A percentile compares a stretch with the other conserved stretches of the same genome.
Evolutionary conservation across 2,888 invertebrate species (phyloP).

Genomic region (Andricus quercusramuli): DNA sequence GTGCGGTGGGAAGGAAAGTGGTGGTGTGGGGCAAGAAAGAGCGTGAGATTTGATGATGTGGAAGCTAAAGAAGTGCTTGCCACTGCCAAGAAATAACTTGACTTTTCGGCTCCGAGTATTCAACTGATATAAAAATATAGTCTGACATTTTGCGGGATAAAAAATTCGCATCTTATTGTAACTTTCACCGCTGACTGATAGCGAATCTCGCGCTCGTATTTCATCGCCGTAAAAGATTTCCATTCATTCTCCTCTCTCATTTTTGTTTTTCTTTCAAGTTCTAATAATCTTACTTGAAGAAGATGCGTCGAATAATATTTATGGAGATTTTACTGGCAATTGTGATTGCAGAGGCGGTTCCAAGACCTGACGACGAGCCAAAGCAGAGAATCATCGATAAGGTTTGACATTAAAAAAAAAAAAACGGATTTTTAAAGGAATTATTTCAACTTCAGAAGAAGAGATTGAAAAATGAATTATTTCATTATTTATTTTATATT

Average conservation of each 20-base stretch:
- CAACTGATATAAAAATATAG: neutral
- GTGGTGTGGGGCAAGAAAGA: slow-evolving; percentile 49
- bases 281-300: neutral
- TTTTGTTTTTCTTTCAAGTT: neutral
- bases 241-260: neutral
- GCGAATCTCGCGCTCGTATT: neutral
- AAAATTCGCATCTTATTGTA: neutral
- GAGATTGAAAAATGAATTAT: neutral
- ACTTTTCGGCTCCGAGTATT: neutral
- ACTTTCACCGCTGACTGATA: neutral
- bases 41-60: slow-evolving; percentile 68
- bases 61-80: slow-evolving; percentile 58
- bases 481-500: too few species aligned
- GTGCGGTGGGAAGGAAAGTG: slow-evolving; percentile 46
- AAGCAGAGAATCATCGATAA: slow-evolving; percentile 82
- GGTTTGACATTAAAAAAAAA: slow-evolving; percentile 59
- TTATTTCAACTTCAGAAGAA: neutral
- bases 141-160: neutral
- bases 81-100: slow-evolving; percentile 7
- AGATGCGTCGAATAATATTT: slow-evolving; percentile 22
- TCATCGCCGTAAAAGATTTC: neutral
- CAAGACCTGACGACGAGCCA: slow-evolving; percentile 86
- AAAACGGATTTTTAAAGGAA: neutral
- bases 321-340: slow-evolving; percentile 44
- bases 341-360: slow-evolving; percentile 81